phyloP scores from a whole-genome alignment of 2,113 vertebrate genomes.

The Prolemur simus region DNA sequence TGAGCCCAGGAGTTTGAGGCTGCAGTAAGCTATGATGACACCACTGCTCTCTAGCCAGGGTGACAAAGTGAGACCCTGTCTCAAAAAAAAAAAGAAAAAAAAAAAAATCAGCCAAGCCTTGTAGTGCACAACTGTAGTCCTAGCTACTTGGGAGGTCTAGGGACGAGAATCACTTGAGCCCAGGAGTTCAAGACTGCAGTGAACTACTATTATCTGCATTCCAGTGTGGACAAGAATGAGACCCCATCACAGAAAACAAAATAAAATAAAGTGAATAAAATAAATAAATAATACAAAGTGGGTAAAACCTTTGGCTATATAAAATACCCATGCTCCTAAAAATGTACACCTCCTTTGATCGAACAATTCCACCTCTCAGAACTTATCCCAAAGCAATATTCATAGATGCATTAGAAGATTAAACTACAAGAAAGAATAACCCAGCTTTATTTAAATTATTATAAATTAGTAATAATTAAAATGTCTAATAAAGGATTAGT shows the following conservation, averaged over 20 bases:
- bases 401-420: not conserved
- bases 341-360: not conserved
- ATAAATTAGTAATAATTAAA: not conserved
- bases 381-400: not conserved
- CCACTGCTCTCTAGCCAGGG: not conserved
- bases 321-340: not conserved
- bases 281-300: no score
- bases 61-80: not conserved
- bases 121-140: no score
- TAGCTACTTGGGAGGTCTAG: no score
- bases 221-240: no score
- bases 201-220: no score
- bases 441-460: not conserved
- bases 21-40: not conserved
- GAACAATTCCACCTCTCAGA: not conserved
- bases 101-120: no score
- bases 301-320: no score
- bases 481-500: not conserved
- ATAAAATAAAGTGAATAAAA: no score
- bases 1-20: not conserved
- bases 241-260: no score
- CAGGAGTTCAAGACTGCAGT: no score
- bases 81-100: not conserved
- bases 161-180: no score
- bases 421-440: not conserved